Evolutionary conservation across 1,140 invertebrate genomes (phyloP).

Genomic region (Drosophila nannoptera): DNA sequence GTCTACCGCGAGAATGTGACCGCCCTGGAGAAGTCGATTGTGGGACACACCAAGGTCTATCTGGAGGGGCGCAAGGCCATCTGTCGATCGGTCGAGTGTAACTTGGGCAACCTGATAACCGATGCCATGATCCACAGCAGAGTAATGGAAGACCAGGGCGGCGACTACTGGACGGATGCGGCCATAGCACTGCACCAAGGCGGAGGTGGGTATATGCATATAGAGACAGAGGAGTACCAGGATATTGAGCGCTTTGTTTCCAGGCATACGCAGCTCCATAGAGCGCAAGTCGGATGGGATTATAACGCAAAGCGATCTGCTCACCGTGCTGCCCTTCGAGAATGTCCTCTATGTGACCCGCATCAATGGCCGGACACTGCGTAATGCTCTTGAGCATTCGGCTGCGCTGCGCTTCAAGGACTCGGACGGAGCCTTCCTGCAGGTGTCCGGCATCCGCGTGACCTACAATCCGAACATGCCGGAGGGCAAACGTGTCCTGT

Average conservation of each 20-base stretch:
- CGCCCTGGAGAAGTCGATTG: slow-evolving; percentile 80
- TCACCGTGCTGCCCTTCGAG: slow-evolving; percentile 82
- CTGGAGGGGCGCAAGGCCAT: slow-evolving; percentile 81
- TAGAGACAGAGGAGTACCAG: neutral
- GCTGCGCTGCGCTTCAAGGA: slow-evolving; percentile 79
- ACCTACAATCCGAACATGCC: slow-evolving; percentile 80
- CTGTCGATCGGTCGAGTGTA: slow-evolving; percentile 89
- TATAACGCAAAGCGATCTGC: slow-evolving; percentile 63
- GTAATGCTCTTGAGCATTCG: slow-evolving; percentile 81
- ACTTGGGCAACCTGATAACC: slow-evolving; percentile 89
- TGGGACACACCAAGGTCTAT: slow-evolving; percentile 85
- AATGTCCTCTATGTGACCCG: slow-evolving; percentile 80
- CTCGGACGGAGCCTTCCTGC: slow-evolving; percentile 82
- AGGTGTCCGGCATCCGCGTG: slow-evolving; percentile 82
- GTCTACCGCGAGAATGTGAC: slow-evolving; percentile 82
- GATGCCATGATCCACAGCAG: slow-evolving; percentile 84
- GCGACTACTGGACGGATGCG: slow-evolving; percentile 85
- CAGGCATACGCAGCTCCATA: slow-evolving; percentile 72
- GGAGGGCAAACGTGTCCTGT: slow-evolving; percentile 80
- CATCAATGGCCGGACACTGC: slow-evolving; percentile 79
- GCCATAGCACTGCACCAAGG: slow-evolving; percentile 87
- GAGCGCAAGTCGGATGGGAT: slow-evolving; percentile 54
- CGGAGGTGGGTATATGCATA: slow-evolving; percentile 80
- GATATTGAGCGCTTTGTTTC: neutral
- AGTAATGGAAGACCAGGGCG: slow-evolving; percentile 79